Evolutionary conservation across 2,888 invertebrate species (phyloP).

Genomic region (Dorcus hopei): DNA sequence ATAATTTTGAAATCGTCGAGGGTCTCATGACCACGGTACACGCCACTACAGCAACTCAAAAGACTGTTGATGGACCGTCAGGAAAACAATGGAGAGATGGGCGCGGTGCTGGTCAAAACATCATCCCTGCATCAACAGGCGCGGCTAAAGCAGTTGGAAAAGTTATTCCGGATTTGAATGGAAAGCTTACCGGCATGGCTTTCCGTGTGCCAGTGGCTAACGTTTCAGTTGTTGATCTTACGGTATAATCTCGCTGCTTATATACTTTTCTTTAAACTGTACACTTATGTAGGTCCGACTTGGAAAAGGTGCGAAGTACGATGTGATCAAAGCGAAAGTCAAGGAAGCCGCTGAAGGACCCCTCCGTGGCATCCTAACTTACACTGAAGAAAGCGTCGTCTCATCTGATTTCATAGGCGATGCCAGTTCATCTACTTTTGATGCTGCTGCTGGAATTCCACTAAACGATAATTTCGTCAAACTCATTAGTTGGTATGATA

Average conservation of each 20-base stretch:
- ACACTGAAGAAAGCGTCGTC: slow-evolving; percentile 71
- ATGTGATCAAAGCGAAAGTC: slow-evolving; percentile 76
- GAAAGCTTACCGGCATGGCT: slow-evolving; percentile 98
- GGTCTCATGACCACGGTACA: slow-evolving; percentile 98
- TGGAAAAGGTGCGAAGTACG: slow-evolving; percentile 82
- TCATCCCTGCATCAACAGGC: slow-evolving; percentile 98
- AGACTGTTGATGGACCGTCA: slow-evolving; percentile 95
- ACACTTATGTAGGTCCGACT: slow-evolving; percentile 55
- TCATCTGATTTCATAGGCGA: slow-evolving; percentile 65
- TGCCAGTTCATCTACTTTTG: slow-evolving; percentile 71
- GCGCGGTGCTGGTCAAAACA: slow-evolving; percentile 97
- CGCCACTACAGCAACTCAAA: slow-evolving; percentile 95
- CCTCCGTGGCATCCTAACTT: slow-evolving; percentile 63
- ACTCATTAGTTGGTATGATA: slow-evolving; percentile 87
- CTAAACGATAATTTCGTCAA: slow-evolving; percentile 76
- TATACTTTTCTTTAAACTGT: neutral
- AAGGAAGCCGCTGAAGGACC: slow-evolving; percentile 67
- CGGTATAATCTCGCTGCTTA: slow-evolving; percentile 49
- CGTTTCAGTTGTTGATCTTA: slow-evolving; percentile 97
- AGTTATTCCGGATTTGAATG: slow-evolving; percentile 95
- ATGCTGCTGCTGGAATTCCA: slow-evolving; percentile 73
- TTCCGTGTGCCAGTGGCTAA: slow-evolving; percentile 98
- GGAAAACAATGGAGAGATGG: slow-evolving; percentile 97
- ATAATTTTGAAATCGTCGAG: slow-evolving; percentile 92
- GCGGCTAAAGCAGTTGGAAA: slow-evolving; percentile 99